Evolutionary conservation across 2,113 vertebrate species (phyloP).

Genomic region (Neodontobutis hainanensis): DNA sequence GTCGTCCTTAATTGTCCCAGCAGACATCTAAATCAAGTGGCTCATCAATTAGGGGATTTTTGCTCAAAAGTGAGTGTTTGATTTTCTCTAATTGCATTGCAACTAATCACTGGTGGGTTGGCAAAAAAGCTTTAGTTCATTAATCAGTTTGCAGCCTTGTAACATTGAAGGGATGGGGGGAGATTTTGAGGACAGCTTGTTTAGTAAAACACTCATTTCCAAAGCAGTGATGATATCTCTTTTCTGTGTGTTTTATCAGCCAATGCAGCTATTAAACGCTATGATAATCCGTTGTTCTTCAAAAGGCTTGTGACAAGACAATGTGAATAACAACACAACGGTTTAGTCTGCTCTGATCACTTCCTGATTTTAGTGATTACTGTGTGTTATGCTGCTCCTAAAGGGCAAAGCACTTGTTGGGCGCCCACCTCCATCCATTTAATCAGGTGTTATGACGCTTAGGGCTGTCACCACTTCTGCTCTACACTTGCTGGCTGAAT

Average conservation of each 20-base stretch:
- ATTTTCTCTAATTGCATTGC: constrained; percentile 5
- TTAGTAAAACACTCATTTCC: background rate
- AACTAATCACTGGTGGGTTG: constrained; percentile 5
- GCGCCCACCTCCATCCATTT: constrained; percentile 47
- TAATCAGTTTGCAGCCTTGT: background rate
- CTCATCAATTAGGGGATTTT: background rate
- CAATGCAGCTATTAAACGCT: background rate
- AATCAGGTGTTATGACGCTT: constrained; percentile 46
- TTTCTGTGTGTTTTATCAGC: constrained; percentile 34
- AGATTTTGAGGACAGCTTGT: background rate
- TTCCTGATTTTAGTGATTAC: constrained; percentile 46
- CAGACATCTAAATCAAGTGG: background rate
- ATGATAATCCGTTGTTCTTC: background rate
- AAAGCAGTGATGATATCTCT: constrained; percentile 30
- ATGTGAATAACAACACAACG: too few relatives aligned
- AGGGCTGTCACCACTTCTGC: constrained; percentile 20
- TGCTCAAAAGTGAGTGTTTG: background rate
- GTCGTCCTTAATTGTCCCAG: background rate
- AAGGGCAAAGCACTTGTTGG: constrained; percentile 49
- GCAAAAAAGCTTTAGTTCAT: background rate
- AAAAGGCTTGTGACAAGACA: background rate
- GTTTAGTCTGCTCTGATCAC: constrained; percentile 22
- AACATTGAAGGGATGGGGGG: background rate
- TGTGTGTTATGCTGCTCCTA: constrained; percentile 29
- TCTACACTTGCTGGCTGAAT: background rate